phyloP scores from a whole-genome alignment of 2,888 invertebrate species.

The Diplolepis rosae region DNA sequence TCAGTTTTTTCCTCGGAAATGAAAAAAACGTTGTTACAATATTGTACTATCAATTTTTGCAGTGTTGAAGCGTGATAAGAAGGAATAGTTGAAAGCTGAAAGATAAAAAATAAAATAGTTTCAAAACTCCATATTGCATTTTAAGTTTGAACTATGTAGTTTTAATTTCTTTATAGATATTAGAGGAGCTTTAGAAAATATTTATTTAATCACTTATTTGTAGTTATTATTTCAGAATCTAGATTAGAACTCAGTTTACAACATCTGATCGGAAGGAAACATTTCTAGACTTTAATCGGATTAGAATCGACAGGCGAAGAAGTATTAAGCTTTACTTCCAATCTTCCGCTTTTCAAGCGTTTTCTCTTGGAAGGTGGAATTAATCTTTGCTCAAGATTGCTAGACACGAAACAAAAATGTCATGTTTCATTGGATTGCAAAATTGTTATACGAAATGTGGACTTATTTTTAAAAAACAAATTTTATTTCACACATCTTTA shows the following conservation, averaged over 20 bases:
- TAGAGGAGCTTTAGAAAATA: no score
- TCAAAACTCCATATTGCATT: no score
- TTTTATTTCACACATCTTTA: no score
- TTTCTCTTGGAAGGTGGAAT: neutral
- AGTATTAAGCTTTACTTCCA: neutral
- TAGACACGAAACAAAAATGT: neutral
- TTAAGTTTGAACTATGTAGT: no score
- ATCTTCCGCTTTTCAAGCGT: neutral
- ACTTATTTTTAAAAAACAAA: neutral
- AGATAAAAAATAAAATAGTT: no score
- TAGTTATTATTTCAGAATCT: neutral
- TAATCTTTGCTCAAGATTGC: neutral
- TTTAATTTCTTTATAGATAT: no score
- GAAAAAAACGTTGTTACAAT: no score
- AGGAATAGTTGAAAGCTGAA: no score
- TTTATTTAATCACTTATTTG: neutral
- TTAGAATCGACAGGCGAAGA: neutral
- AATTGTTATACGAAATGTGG: neutral
- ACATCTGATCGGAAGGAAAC: neutral
- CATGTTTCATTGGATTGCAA: neutral
- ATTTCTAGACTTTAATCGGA: slow-evolving; percentile 3
- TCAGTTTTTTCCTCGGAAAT: no score
- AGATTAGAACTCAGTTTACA: neutral
- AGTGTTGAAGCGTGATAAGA: no score
- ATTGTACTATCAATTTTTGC: no score